Base-by-base conservation (phyloP, 2,888 invertebrate genomes). In the Tetragonisca angustula region DNA sequence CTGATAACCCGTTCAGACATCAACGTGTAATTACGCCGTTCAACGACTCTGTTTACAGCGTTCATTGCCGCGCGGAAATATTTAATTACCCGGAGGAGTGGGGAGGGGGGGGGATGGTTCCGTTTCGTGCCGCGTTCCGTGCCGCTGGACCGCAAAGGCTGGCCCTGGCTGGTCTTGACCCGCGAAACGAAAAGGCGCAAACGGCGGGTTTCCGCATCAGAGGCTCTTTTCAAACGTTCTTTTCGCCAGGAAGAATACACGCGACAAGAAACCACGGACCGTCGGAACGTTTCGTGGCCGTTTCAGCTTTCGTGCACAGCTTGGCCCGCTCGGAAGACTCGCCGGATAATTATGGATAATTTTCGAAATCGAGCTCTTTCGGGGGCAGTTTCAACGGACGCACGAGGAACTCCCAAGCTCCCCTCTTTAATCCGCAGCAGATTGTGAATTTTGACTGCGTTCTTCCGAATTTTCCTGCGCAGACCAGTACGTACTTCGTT, bases 21-120 rank as follows among this genome's bases (percentile, higher is more conserved):
- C 68, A 56, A 43, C 43, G 43, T 62, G 70, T 83, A 88, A 90
- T 90, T 85, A 84, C 80, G 68, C 61, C 79, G 79, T 81, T 79
- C 69, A 54, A 78, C 54, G 79, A 36, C 24, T 64, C 79, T 76
- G 85, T 86, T 91, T 84, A 75, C 71, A 69, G 65, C 82, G 84
- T 86, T 88, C 84, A 87, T 91, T 82, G 70, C 80, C 81, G 80
- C 79, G 81, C 75, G 88, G 89, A 91, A 90, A 90, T 90, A 91
- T 91, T 91, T 92, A 91, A 91, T 91, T 91, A 89, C 80, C 86
- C 72, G 56, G 1, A 27, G 27, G 27, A n/a, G n/a, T n/a, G 27
- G 27, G 27, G 1, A 27, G 27, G 27, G 27, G 59, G 64, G 72
- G 56, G 59, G n/a, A n/a, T n/a, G 27, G 27, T 27, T 27, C 27